A percentile compares a stretch with the other conserved stretches of the same genome.
Conservation (phyloP, 1,140 invertebrate species). For the Brachionus calyciflorus region DNA sequence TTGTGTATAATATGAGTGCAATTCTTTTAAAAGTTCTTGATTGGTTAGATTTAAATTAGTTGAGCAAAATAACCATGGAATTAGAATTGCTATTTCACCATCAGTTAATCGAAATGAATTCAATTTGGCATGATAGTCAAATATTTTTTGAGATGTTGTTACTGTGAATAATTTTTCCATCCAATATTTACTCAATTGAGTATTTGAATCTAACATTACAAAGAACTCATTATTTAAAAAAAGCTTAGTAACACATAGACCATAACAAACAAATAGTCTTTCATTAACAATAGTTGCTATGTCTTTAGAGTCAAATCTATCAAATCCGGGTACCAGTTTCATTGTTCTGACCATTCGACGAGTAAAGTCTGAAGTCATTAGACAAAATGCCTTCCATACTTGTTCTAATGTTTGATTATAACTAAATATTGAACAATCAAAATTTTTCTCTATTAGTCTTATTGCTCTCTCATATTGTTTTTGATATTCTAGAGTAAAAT, state of each 20-base stretch:
- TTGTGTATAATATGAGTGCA: constrained; percentile 22
- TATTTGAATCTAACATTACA: constrained; percentile 10
- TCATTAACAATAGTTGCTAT: neutral
- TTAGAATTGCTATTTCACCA: constrained; percentile 4
- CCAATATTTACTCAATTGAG: constrained; percentile 1
- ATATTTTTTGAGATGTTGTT: constrained; percentile 1
- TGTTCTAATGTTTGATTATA: neutral
- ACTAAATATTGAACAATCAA: neutral
- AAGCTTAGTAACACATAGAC: neutral
- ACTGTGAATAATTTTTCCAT: neutral
- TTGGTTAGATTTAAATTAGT: neutral
- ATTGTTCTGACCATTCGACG: neutral
- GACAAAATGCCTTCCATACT: constrained; percentile 15
- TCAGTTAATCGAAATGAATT: constrained; percentile 18
- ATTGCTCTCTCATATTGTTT: constrained; percentile 12
- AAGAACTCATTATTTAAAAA: constrained; percentile 25
- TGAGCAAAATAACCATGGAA: constrained; percentile 11
- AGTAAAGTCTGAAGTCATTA: neutral
- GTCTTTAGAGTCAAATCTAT: constrained; percentile 20
- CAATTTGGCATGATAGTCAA: constrained; percentile 11
- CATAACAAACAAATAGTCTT: constrained; percentile 4
- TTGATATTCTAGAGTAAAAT: neutral
- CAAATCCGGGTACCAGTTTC: constrained; percentile 21
- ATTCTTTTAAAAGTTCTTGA: constrained; percentile 27
- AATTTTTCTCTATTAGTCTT: neutral